Evolutionary conservation across 2,797 vertebrate species (phyloP).

Genomic region (Rhyacichthys aspro): DNA sequence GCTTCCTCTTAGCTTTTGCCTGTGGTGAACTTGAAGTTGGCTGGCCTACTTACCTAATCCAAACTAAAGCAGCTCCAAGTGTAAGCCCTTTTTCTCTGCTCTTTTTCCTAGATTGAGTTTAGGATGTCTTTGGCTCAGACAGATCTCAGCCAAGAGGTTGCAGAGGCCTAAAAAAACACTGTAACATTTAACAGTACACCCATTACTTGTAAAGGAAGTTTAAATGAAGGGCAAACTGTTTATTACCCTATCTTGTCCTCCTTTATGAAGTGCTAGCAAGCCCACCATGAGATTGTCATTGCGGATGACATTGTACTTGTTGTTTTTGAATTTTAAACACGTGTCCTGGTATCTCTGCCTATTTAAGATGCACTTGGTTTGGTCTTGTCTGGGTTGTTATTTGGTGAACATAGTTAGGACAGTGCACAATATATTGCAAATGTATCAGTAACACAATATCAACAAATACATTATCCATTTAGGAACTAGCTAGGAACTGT

Average conservation of each 20-base stretch:
- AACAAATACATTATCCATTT: too few relatives aligned
- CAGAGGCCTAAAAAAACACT: conserved; percentile 18
- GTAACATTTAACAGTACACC: conserved; percentile 8
- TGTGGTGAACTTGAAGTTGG: conserved; percentile 41
- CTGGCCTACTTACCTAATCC: conserved; percentile 60
- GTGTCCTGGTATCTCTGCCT: too few relatives aligned
- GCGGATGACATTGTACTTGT: too few relatives aligned
- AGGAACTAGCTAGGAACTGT: too few relatives aligned
- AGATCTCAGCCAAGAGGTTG: conserved; percentile 14
- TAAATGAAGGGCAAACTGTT: conserved; percentile 10
- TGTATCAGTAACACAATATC: too few relatives aligned
- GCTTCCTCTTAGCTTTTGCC: conserved; percentile 25
- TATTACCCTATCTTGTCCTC: not conserved
- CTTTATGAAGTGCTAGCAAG: too few relatives aligned
- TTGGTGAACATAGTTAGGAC: too few relatives aligned
- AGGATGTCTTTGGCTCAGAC: not conserved
- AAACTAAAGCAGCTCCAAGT: conserved; percentile 11
- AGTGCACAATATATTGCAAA: too few relatives aligned
- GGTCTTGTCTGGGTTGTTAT: too few relatives aligned
- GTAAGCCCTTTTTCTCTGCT: conserved; percentile 29
- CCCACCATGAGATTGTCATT: too few relatives aligned
- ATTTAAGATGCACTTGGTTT: too few relatives aligned
- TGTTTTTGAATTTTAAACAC: too few relatives aligned
- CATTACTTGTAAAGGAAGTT: conserved; percentile 23
- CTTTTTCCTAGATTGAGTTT: conserved; percentile 22